Conservation (phyloP, 2,888 invertebrate species). For the Corbicula japonica region DNA sequence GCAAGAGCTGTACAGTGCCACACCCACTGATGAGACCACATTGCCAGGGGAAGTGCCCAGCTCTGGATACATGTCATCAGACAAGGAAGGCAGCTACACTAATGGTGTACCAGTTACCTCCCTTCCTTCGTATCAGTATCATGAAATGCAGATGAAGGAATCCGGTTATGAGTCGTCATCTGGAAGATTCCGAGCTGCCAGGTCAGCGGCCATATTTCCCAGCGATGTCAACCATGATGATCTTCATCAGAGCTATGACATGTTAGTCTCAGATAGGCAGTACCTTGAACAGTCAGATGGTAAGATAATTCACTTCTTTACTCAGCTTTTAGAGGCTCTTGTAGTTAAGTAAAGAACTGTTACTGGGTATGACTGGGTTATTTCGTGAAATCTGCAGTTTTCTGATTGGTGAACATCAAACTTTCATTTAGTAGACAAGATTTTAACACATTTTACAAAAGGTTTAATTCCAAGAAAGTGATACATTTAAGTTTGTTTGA, state of each 20-base stretch:
- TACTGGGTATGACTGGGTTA: no score
- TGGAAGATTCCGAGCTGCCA: conserved; percentile 74
- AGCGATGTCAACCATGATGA: conserved; percentile 81
- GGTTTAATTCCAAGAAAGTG: no score
- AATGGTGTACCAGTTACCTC: conserved; percentile 69
- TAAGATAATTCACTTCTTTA: conserved; percentile 25
- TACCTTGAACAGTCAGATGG: conserved; percentile 69
- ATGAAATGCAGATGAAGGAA: conserved; percentile 82
- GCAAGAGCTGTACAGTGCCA: conserved; percentile 84
- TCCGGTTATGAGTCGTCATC: conserved; percentile 82
- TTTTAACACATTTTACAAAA: no score
- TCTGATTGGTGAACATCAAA: no score
- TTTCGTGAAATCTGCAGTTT: no score
- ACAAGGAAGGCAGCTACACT: conserved; percentile 80
- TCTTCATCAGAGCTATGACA: conserved; percentile 42
- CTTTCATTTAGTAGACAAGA: no score
- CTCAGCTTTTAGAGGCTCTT: neutral
- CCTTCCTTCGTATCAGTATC: conserved; percentile 64
- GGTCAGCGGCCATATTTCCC: conserved; percentile 80
- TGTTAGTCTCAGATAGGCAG: conserved; percentile 70
- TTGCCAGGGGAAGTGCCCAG: conserved; percentile 83
- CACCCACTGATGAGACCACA: conserved; percentile 84
- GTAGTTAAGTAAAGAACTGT: no score
- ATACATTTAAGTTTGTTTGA: no score
- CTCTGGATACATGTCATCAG: conserved; percentile 80